Conservation (phyloP, 2,888 invertebrate species). For the Drosophila kambysellisi region DNA sequence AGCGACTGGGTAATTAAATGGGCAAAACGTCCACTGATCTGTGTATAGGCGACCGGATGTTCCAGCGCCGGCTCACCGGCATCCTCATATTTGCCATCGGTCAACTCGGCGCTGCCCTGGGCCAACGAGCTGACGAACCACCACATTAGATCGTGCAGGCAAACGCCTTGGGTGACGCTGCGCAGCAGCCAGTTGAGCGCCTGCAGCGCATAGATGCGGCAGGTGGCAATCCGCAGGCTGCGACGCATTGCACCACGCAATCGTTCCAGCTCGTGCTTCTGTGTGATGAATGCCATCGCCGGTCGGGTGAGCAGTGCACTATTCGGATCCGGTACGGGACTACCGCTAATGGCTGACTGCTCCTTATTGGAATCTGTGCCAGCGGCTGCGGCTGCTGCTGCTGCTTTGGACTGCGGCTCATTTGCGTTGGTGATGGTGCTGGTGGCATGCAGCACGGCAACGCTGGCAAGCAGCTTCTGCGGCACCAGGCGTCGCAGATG, state of each 20-base stretch:
- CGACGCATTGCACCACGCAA: slow-evolving; percentile 95
- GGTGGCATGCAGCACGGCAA: slow-evolving; percentile 71
- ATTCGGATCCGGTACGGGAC: slow-evolving; percentile 60
- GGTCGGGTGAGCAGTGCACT: slow-evolving; percentile 87
- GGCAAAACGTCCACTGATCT: slow-evolving; percentile 90
- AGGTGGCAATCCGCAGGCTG: slow-evolving; percentile 91
- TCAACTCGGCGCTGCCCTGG: slow-evolving; percentile 86
- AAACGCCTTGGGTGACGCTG: slow-evolving; percentile 95
- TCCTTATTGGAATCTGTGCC: slow-evolving; percentile 11
- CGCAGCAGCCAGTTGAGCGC: slow-evolving; percentile 97
- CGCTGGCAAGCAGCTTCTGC: slow-evolving; percentile 86
- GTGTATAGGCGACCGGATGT: slow-evolving; percentile 92
- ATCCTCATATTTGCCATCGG: slow-evolving; percentile 78
- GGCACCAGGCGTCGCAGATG: slow-evolving; percentile 93
- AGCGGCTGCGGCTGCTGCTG: not conserved
- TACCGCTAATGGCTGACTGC: slow-evolving; percentile 24
- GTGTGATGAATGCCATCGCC: slow-evolving; percentile 94
- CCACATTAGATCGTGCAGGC: slow-evolving; percentile 98
- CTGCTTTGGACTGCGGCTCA: slow-evolving; percentile 8
- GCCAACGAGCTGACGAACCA: slow-evolving; percentile 96
- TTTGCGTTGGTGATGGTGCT: slow-evolving; percentile 33
- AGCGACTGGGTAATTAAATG: slow-evolving; percentile 90
- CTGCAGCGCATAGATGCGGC: slow-evolving; percentile 95
- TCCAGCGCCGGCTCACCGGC: slow-evolving; percentile 85
- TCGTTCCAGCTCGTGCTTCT: slow-evolving; percentile 93